Conservation (phyloP, 2,888 invertebrate species). For the Epistrophe eligans region DNA sequence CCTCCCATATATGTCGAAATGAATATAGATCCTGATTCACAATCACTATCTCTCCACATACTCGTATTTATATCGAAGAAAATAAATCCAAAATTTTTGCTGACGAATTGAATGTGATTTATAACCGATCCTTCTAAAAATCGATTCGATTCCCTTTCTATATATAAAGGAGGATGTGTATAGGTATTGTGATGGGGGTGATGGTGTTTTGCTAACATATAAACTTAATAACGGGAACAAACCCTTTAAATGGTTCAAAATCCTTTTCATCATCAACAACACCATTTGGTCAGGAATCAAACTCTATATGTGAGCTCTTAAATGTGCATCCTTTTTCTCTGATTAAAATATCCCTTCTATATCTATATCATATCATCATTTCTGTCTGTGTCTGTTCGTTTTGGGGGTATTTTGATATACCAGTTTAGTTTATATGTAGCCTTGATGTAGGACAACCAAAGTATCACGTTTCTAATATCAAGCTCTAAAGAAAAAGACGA, state of each 20-base stretch:
- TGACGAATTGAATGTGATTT: constrained; percentile 68
- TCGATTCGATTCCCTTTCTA: neutral
- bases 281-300: constrained; percentile 48
- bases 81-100: constrained; percentile 37
- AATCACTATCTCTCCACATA: constrained; percentile 16
- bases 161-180: neutral
- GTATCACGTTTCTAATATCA: constrained; percentile 43
- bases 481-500: constrained; percentile 1
- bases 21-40: constrained; percentile 39
- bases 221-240: constrained; percentile 59
- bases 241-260: constrained; percentile 65
- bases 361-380: neutral
- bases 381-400: constrained; percentile 20
- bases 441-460: constrained; percentile 7
- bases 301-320: constrained; percentile 11
- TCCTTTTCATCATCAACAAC: constrained; percentile 51
- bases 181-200: neutral
- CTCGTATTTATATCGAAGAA: constrained; percentile 5
- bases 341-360: constrained; percentile 55
- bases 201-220: neutral
- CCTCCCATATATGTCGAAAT: neutral
- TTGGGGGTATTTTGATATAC: constrained; percentile 12
- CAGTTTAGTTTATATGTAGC: neutral
- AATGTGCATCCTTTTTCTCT: constrained; percentile 53
- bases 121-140: constrained; percentile 29